Evolutionary conservation across 2,797 vertebrate genomes (phyloP).

Genomic region (Benthosema pterotum): DNA sequence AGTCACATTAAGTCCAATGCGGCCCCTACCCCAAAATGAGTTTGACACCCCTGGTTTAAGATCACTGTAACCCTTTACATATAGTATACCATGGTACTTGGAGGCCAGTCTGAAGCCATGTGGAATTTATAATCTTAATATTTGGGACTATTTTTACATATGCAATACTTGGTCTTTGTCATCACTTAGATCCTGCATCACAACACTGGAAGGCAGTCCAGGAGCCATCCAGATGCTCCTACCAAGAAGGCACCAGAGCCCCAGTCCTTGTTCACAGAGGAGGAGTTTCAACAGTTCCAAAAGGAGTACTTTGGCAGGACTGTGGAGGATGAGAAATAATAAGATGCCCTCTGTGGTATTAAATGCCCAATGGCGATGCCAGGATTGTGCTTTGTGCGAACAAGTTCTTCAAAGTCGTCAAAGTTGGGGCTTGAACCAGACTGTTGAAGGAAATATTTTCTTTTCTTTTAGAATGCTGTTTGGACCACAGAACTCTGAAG

Average conservation of each 20-base stretch:
- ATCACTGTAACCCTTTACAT: too few relatives aligned
- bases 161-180: neutral
- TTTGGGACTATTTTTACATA: too few relatives aligned
- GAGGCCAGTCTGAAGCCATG: too few relatives aligned
- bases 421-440: neutral
- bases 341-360: conserved; percentile 6
- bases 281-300: conserved; percentile 82
- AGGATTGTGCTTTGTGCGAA: neutral
- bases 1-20: too few relatives aligned
- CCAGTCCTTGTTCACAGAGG: conserved; percentile 75
- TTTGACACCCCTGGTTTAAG: too few relatives aligned
- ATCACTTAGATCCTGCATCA: conserved; percentile 68
- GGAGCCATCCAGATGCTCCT: conserved; percentile 34
- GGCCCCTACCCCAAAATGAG: too few relatives aligned
- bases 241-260: conserved; percentile 47
- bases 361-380: too few relatives aligned
- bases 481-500: too few relatives aligned
- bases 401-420: neutral
- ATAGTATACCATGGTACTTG: too few relatives aligned
- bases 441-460: neutral
- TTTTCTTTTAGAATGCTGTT: too few relatives aligned
- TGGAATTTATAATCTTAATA: too few relatives aligned
- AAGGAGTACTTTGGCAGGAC: conserved; percentile 79
- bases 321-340: conserved; percentile 56
- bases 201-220: conserved; percentile 67